Base-by-base conservation (phyloP, 2,113 vertebrate genomes). In the Marmota flaviventris region DNA sequence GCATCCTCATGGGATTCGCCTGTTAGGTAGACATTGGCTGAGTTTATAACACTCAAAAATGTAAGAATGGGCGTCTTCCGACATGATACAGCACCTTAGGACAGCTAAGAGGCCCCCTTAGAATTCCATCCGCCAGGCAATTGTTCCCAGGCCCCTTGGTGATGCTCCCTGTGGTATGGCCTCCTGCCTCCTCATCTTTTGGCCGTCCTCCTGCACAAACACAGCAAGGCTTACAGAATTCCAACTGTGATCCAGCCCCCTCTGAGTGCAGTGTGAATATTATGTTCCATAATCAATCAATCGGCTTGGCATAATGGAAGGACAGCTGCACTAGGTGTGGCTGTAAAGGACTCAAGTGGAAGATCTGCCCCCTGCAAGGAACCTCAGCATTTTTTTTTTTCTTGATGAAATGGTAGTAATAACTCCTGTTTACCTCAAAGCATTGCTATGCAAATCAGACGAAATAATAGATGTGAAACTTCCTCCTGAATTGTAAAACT, bases 401-500 rank as follows among this genome's bases (percentile, higher is more conserved):
- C 61, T 77, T 61, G 34, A 93, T 89, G 58, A 96, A 95, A 56
- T 81, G 86, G 48, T 24, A n/a, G 34, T 63, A n/a, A 73, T 78
- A 93, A 88, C 82, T 72, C 34, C 61, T 83, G 78, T 93, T 75
- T 95, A 76, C n/a, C 65, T 89, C 39, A 61, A 63, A 72, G 37
- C 4, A 9, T 9, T 65, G 51, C 70, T 48, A 58, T 89, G 78
- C 39, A 93, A 93, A 85, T 75, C 34, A 63, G 75, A 84, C 70
- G 42, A 83, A 89, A 93, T 78, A 89, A 69, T 53, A 39, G 53
- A 73, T 70, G 76, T 83, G 84, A 83, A 90, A 94, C 14, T 56
- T 89, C 48, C 82, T 53, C 27, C 48, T 73, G 91, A 85, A 94
- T 67, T 83, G 48, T 69, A 93, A 95, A 96, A 79, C 14, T 78